Evolutionary conservation across 2,797 vertebrate species (phyloP).

Genomic region (Molothrus ater): DNA sequence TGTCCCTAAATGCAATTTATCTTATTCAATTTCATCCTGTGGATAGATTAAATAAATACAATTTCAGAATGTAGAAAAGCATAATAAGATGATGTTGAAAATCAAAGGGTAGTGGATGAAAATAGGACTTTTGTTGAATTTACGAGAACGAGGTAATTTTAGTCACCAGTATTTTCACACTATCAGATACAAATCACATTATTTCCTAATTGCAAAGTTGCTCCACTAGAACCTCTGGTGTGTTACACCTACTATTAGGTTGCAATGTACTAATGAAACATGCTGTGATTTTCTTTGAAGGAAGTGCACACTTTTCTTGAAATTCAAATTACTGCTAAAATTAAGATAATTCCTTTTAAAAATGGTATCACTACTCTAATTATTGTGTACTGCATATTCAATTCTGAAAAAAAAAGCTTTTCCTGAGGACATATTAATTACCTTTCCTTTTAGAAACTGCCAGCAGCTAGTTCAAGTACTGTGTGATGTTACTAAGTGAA

Average conservation of each 20-base stretch:
- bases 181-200: not conserved
- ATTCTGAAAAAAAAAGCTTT: not conserved
- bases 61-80: not conserved
- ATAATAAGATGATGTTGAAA: not conserved
- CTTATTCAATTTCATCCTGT: not conserved
- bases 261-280: not conserved
- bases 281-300: not conserved
- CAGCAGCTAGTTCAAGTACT: constrained; percentile 44
- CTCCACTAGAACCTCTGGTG: not conserved
- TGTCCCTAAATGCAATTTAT: not conserved
- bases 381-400: constrained; percentile 6
- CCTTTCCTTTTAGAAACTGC: constrained; percentile 52
- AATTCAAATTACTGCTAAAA: constrained; percentile 30
- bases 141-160: not conserved
- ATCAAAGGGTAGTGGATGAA: not conserved
- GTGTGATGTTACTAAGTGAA: constrained; percentile 53
- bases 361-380: not conserved
- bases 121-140: not conserved
- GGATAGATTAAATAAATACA: not conserved
- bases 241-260: not conserved
- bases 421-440: constrained; percentile 63
- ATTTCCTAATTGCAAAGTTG: not conserved
- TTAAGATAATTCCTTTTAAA: not conserved
- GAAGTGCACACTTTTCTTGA: not conserved
- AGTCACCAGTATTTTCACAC: not conserved